Evolutionary conservation across 2,797 vertebrate genomes (phyloP).

Genomic region (Fistularia tabacaria): DNA sequence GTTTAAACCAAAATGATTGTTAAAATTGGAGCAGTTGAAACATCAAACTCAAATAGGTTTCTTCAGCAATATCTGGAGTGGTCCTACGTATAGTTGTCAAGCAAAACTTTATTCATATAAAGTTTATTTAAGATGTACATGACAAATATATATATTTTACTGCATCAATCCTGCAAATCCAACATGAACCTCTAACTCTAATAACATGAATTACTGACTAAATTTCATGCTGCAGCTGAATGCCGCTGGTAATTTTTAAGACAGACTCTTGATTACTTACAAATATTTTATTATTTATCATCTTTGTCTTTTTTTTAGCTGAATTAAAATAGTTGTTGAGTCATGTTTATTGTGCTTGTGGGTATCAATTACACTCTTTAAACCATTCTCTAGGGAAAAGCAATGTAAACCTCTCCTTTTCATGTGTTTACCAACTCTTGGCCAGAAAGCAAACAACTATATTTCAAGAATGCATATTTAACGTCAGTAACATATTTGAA

Average conservation of each 20-base stretch:
- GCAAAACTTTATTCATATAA: background rate
- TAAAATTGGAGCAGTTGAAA: background rate
- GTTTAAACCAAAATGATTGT: background rate
- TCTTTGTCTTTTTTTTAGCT: too few relatives aligned
- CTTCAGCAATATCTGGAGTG: background rate
- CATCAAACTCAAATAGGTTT: background rate
- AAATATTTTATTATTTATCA: too few relatives aligned
- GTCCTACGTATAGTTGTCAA: background rate
- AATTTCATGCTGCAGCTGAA: too few relatives aligned
- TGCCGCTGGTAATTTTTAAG: too few relatives aligned
- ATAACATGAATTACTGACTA: too few relatives aligned
- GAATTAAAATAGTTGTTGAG: too few relatives aligned
- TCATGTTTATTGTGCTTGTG: too few relatives aligned
- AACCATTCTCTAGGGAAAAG: background rate
- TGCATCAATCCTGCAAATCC: background rate
- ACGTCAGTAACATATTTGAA: constrained; percentile 4
- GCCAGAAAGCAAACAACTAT: background rate
- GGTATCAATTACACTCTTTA: background rate
- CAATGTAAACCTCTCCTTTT: constrained; percentile 4
- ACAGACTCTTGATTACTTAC: too few relatives aligned
- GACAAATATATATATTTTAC: background rate
- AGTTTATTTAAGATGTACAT: constrained; percentile 3
- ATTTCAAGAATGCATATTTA: constrained; percentile 1
- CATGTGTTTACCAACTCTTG: background rate
- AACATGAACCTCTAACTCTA: too few relatives aligned